Evolutionary conservation across 2,888 invertebrate genomes (phyloP).

Genomic region (Lasius fuliginosus): DNA sequence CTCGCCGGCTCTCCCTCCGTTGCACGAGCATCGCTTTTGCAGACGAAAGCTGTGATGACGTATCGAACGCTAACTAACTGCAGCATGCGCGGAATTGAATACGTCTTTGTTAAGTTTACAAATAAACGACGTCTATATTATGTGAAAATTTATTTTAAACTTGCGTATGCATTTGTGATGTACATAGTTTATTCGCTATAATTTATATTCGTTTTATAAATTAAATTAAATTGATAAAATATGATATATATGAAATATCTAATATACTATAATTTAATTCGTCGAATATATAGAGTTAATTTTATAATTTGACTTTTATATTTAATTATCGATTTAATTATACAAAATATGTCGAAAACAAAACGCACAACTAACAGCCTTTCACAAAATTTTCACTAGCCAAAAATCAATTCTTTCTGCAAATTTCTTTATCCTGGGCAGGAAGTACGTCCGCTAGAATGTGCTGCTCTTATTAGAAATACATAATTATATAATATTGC

Average conservation of each 20-base stretch:
- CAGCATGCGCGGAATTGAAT: not conserved
- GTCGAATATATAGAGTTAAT: not conserved
- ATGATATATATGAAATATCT: not conserved
- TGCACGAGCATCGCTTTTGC: not conserved
- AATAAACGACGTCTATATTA: not conserved
- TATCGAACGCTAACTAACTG: conserved; percentile 15
- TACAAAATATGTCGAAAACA: not conserved
- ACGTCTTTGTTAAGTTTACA: not conserved
- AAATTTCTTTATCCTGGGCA: not conserved
- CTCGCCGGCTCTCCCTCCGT: conserved; percentile 18
- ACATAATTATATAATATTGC: not conserved
- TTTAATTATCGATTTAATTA: not conserved
- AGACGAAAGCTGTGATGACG: conserved; percentile 20
- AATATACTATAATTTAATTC: not conserved
- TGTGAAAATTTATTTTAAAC: not conserved
- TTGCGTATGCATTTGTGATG: not conserved
- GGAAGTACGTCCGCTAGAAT: not conserved
- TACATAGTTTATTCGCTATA: not conserved
- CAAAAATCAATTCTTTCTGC: not conserved
- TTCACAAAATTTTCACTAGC: not conserved
- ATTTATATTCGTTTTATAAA: not conserved
- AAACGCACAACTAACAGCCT: not conserved
- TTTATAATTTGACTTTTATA: not conserved
- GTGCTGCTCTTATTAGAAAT: not conserved
- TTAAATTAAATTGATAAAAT: not conserved